Evolutionary conservation across 1,140 invertebrate genomes (phyloP).

Genomic region (Centruroides sculpturatus): DNA sequence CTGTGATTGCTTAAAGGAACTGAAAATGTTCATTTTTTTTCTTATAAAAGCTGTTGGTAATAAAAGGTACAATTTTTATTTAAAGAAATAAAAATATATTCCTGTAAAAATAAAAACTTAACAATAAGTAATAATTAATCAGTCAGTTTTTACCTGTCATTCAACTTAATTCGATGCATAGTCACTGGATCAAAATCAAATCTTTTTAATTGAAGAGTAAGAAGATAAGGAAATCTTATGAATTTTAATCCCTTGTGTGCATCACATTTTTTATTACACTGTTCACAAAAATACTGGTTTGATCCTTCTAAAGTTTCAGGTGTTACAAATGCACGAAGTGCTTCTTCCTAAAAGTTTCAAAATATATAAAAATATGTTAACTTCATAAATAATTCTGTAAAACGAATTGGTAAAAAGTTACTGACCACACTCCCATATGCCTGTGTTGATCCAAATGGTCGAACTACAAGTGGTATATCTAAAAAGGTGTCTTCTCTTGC

Average conservation of each 20-base stretch:
- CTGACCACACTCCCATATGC: conserved; percentile 66
- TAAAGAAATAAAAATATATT: no score
- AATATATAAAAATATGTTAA: background rate
- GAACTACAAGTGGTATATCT: conserved; percentile 75
- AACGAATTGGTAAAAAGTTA: conserved; percentile 11
- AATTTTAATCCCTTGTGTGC: conserved; percentile 86
- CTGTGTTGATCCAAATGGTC: conserved; percentile 61
- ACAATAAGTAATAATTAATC: background rate
- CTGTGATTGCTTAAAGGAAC: no score
- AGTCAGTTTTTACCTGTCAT: conserved; percentile 54
- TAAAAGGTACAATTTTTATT: background rate
- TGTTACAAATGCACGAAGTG: conserved; percentile 66
- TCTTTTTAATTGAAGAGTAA: conserved; percentile 75
- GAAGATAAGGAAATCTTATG: conserved; percentile 69
- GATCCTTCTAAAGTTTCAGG: conserved; percentile 70
- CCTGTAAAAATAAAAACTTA: no score
- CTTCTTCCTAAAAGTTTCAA: conserved; percentile 48
- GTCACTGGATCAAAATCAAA: conserved; percentile 84
- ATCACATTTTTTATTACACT: conserved; percentile 75
- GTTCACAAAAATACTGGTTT: conserved; percentile 82
- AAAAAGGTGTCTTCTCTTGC: conserved; percentile 68
- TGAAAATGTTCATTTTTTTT: background rate
- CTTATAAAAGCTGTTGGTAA: conserved; percentile 1
- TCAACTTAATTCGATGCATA: conserved; percentile 75
- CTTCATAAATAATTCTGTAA: background rate